Evolutionary conservation across 2,113 vertebrate genomes (phyloP).

Genomic region (Felis chaus): DNA sequence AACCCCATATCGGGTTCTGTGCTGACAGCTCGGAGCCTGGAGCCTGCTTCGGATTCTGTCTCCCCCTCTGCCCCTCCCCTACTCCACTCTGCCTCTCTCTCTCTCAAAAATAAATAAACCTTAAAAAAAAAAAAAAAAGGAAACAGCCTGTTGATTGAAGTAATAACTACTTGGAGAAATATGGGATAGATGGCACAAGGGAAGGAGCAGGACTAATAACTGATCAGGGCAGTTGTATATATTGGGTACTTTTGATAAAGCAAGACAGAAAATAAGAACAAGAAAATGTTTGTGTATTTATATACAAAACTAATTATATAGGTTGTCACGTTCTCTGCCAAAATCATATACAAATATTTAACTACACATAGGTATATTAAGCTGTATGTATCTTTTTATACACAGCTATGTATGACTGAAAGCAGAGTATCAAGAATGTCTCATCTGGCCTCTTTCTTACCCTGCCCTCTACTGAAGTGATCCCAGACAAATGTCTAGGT

Average conservation of each 20-base stretch:
- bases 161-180: background rate
- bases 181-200: background rate
- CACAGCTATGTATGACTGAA: background rate
- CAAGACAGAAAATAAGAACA: background rate
- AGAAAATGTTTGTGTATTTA: background rate
- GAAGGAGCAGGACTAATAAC: background rate
- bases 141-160: background rate
- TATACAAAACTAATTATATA: background rate
- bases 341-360: background rate
- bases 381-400: background rate
- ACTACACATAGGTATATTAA: conserved; percentile 13
- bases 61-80: too few relatives aligned
- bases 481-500: conserved; percentile 47
- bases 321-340: background rate
- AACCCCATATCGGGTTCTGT: too few relatives aligned
- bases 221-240: background rate
- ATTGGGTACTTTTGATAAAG: background rate
- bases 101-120: too few relatives aligned
- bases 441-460: background rate
- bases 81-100: too few relatives aligned
- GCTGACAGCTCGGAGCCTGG: too few relatives aligned
- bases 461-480: conserved; percentile 35
- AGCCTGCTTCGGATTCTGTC: too few relatives aligned
- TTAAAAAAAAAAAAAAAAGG: too few relatives aligned
- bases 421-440: background rate